phyloP scores from a whole-genome alignment of 2,113 vertebrate species.

The Gavialis gangeticus region DNA sequence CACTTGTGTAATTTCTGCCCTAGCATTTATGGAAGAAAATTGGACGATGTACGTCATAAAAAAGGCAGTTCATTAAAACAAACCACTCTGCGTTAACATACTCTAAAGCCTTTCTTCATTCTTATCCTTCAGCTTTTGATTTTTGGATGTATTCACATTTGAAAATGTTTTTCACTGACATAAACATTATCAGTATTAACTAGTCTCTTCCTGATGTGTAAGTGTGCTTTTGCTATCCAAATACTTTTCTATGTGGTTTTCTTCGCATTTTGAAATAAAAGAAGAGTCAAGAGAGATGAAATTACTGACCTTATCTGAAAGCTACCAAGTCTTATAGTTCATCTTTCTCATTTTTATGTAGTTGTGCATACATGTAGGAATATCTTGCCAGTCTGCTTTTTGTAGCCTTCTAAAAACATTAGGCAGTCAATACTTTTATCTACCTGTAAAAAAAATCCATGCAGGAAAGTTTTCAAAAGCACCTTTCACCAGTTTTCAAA shows the following conservation, averaged over 20 bases:
- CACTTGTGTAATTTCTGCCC: too few relatives aligned
- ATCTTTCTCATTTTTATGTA: not conserved
- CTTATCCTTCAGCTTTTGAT: not conserved
- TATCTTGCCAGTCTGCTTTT: not conserved
- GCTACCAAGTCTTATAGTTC: fast-evolving
- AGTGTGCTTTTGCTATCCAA: not conserved
- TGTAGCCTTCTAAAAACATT: not conserved
- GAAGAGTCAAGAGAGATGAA: not conserved
- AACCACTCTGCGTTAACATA: not conserved
- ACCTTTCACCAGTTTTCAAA: not conserved
- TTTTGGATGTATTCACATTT: not conserved
- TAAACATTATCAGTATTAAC: not conserved
- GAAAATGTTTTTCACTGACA: not conserved
- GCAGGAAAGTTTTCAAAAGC: too few relatives aligned
- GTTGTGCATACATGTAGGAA: not conserved
- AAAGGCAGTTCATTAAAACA: not conserved
- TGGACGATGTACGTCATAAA: fast-evolving
- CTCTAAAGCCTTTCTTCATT: not conserved
- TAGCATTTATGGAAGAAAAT: not conserved
- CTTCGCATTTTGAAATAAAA: not conserved
- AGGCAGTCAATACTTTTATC: not conserved
- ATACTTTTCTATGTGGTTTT: not conserved
- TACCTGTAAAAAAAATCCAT: not conserved
- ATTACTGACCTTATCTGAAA: not conserved
- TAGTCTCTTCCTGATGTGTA: not conserved